Conservation (phyloP, 2,888 invertebrate genomes). For the Antitype chi region DNA sequence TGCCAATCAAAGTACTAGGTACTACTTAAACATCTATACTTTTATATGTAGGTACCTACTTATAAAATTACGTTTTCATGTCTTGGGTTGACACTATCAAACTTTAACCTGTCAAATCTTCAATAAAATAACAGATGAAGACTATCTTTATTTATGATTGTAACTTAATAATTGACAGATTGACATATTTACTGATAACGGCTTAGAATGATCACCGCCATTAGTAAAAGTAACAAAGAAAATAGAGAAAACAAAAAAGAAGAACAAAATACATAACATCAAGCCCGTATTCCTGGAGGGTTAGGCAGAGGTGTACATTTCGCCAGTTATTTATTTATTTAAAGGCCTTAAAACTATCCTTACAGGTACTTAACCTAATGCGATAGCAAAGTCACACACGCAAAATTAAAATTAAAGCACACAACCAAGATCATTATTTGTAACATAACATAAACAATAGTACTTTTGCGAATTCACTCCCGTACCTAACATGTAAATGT, state of each 20-base stretch:
- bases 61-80: conserved; percentile 7
- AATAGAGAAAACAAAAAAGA: neutral
- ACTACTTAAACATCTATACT: neutral
- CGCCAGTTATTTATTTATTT: too few relatives aligned
- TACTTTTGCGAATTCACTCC: too few relatives aligned
- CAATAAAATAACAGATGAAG: conserved; percentile 15
- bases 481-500: too few relatives aligned
- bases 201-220: neutral
- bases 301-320: neutral
- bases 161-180: conserved; percentile 30
- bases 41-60: neutral
- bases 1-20: conserved; percentile 21
- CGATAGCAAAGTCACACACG: too few relatives aligned
- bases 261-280: neutral
- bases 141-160: conserved; percentile 25
- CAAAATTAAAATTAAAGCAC: too few relatives aligned
- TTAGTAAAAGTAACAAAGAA: conserved; percentile 1
- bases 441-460: too few relatives aligned
- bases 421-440: too few relatives aligned
- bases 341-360: too few relatives aligned
- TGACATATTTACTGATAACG: conserved; percentile 31
- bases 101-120: conserved; percentile 40
- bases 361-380: too few relatives aligned
- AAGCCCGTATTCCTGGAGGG: neutral
- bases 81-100: conserved; percentile 26